Percentiles rank a stretch among this genome's conserved stretches.
These are phyloP conservation scores for Plecotus auritus DNA, from an alignment of 2,113 vertebrate species.

Conservation along the genomic window DNA sequence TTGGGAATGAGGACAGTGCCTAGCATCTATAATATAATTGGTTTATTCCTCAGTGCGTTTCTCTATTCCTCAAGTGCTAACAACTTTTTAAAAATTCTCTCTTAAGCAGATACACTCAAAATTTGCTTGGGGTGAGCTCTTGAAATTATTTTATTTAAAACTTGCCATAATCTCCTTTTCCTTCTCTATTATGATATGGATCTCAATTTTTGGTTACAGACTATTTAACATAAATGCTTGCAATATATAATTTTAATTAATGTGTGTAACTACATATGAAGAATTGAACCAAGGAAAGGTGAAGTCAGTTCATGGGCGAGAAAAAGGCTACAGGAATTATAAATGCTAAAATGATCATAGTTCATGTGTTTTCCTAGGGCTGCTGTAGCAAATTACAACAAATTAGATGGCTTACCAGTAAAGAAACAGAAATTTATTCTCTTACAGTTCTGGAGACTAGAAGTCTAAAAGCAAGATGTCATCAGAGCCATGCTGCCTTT, in stretches of 20 bases:
- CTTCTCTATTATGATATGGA: neutral
- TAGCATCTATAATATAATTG: neutral
- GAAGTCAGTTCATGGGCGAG: neutral
- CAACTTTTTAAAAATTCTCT: neutral
- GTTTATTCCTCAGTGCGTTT: neutral
- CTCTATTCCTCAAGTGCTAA: neutral
- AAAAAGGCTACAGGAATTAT: neutral
- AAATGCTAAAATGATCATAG: neutral
- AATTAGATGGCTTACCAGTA: neutral
- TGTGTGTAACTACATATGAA: neutral
- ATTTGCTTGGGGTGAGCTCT: neutral
- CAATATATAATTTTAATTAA: neutral
- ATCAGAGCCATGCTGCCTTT: neutral
- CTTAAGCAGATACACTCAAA: neutral
- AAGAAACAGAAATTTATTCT: neutral
- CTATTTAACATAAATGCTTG: neutral
- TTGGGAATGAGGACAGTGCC: neutral
- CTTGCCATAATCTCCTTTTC: neutral
- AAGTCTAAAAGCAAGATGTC: neutral
- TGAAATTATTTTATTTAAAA: constrained; percentile 32
- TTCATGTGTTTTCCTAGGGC: neutral
- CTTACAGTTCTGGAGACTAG: neutral
- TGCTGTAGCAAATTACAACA: neutral
- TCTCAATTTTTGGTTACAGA: neutral
- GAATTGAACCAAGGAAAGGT: neutral